Evolutionary conservation across 30 jellyfish, hydroid and myxozoan species (phyloP), one percentile per base, ranked within the genome.

Genomic region (Cassiopea andromeda): DNA sequence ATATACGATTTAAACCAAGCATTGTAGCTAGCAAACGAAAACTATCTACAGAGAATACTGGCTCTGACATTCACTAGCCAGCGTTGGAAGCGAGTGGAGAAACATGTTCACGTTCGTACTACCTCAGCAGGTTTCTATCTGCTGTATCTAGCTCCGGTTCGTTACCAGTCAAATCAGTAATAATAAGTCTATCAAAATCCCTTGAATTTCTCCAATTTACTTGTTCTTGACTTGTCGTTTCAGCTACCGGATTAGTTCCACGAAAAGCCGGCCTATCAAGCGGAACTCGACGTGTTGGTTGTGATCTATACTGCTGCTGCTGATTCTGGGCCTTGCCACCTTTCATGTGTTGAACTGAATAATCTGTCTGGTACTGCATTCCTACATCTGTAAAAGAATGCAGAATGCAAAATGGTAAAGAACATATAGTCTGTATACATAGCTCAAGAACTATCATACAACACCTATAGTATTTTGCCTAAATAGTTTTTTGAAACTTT

Each of bases 131-230:
- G 47, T 60, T 68, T 17, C 73, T 54, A 10, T 47, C 60, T 1
- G 89, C 72, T n/a, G 73, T 50, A 16, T 44, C 44, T 46, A 46
- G 16, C 19, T 80, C 89, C 45, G 79, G 1, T 15, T 70, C 84
- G 19, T 83, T 82, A 44, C n/a, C 58, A 1, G 91, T 83, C 43
- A 83, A 80, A 44, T 83, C 91, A 1, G 91, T 83, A 72, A 83
- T 83, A 58, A 83, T 69, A 1, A 83, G 45, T 15, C 54, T 54
- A 43, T 83, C 91, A 27, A 7, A 68, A 18, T 83, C 84, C 49
- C 60, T 15, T 59, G 66, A 60, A 1, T 1, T 70, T 70, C 27
- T 70, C 79, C 79, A 70, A 8, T 19, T 43, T 27, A 17, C 47
- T 15, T 66, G 90, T 49, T 49, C 85, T 72, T 49, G 54, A 27